Percentiles rank a stretch among this genome's conserved stretches.
Conservation (phyloP, 2,797 vertebrate genomes). For the Sebastes matsubarae region DNA sequence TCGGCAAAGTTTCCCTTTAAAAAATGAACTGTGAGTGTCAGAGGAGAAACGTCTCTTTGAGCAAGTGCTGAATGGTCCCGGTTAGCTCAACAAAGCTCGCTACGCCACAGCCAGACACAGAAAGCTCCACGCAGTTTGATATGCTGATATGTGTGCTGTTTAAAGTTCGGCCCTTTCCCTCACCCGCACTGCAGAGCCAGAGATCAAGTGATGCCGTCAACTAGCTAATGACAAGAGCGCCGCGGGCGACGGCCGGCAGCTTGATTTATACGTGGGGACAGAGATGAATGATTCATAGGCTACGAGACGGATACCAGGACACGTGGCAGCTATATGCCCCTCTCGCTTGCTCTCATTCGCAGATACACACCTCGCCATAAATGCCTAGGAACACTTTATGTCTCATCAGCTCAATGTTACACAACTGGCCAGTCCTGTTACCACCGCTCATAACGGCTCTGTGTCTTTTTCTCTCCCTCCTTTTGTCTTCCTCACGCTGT, state of each 20-base stretch:
- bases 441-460: background rate
- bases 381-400: constrained; percentile 45
- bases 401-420: constrained; percentile 50
- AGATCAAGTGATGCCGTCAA: constrained; percentile 78
- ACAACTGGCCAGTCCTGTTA: constrained; percentile 38
- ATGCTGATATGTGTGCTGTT: constrained; percentile 45
- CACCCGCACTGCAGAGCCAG: constrained; percentile 57
- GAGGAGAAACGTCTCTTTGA: constrained; percentile 8
- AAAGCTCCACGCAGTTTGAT: constrained; percentile 31
- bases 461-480: background rate
- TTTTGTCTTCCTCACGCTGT: constrained; percentile 8
- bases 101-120: constrained; percentile 9
- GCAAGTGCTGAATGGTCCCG: background rate
- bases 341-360: constrained; percentile 22
- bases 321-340: constrained; percentile 42
- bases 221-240: constrained; percentile 78
- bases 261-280: constrained; percentile 82
- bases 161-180: constrained; percentile 56
- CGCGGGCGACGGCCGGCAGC: constrained; percentile 66
- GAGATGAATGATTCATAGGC: constrained; percentile 82
- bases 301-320: constrained; percentile 55
- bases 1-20: background rate
- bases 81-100: constrained; percentile 14
- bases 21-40: background rate
- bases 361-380: constrained; percentile 49